Percentiles rank a stretch among this genome's conserved stretches.
These are phyloP conservation scores for Abrostola tripartita DNA, from an alignment of 2,888 invertebrate species.

Conservation along the genomic window DNA sequence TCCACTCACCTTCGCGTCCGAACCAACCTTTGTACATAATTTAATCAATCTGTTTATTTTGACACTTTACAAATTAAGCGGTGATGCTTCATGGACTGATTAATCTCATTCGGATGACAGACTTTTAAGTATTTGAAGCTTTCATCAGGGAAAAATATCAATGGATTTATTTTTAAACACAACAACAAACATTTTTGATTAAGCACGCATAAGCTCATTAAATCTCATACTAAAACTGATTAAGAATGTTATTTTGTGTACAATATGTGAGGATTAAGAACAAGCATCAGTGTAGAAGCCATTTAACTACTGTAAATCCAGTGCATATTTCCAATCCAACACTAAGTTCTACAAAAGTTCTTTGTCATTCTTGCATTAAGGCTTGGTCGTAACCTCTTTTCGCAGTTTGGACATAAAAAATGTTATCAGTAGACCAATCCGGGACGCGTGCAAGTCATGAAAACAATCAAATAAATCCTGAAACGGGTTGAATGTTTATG, in stretches of 20 bases:
- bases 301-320: too few relatives aligned
- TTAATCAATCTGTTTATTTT: slow-evolving; percentile 78
- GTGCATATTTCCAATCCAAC: slow-evolving; percentile 24
- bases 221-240: too few relatives aligned
- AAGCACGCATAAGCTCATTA: too few relatives aligned
- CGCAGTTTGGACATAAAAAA: slow-evolving; percentile 47
- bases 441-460: slow-evolving; percentile 61
- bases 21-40: slow-evolving; percentile 72
- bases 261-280: too few relatives aligned
- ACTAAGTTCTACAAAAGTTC: slow-evolving; percentile 37
- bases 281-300: too few relatives aligned
- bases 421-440: slow-evolving; percentile 44
- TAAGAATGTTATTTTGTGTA: too few relatives aligned
- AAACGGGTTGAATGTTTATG: slow-evolving; percentile 52
- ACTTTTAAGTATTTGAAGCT: slow-evolving; percentile 41
- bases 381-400: slow-evolving; percentile 42
- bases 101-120: slow-evolving; percentile 54
- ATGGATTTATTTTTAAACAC: slow-evolving; percentile 12
- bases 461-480: slow-evolving; percentile 64
- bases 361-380: slow-evolving; percentile 48
- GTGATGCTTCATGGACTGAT: slow-evolving; percentile 61
- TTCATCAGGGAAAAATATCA: slow-evolving; percentile 27
- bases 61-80: slow-evolving; percentile 73
- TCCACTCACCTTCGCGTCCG: slow-evolving; percentile 71
- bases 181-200: not conserved